Percentiles rank a stretch among this genome's conserved stretches.
Conservation (phyloP, 2,888 invertebrate species). For the Chydorus sphaericus region DNA sequence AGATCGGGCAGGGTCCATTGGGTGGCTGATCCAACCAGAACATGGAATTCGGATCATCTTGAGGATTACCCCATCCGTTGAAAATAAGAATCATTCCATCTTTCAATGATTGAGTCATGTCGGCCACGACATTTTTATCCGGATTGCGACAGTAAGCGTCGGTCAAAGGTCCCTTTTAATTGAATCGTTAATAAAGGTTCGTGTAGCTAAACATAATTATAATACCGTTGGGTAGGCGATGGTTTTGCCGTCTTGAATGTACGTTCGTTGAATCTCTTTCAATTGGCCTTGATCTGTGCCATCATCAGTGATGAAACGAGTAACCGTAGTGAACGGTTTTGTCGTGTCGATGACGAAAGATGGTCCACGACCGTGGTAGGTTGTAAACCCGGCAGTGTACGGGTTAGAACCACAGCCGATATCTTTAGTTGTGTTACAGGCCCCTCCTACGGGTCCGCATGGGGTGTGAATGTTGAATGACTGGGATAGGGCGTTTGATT, state of each 20-base stretch:
- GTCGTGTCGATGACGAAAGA: not conserved
- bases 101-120: not conserved
- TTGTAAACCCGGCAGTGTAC: not conserved
- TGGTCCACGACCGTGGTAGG: not conserved
- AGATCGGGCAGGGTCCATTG: not conserved
- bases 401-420: not conserved
- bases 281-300: not conserved
- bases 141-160: not conserved
- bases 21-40: not conserved
- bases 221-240: not conserved
- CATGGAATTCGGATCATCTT: not conserved
- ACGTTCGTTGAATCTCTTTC: not conserved
- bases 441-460: no score
- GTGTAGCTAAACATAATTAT: not conserved
- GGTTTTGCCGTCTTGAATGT: not conserved
- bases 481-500: not conserved
- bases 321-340: not conserved
- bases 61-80: not conserved
- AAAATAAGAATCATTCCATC: not conserved
- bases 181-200: not conserved
- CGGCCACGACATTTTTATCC: not conserved
- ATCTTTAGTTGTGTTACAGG: not conserved
- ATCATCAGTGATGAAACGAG: not conserved
- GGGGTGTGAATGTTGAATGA: not conserved
- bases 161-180: not conserved